phyloP scores from a whole-genome alignment of 1,140 invertebrate genomes.

The Grapholita molesta region DNA sequence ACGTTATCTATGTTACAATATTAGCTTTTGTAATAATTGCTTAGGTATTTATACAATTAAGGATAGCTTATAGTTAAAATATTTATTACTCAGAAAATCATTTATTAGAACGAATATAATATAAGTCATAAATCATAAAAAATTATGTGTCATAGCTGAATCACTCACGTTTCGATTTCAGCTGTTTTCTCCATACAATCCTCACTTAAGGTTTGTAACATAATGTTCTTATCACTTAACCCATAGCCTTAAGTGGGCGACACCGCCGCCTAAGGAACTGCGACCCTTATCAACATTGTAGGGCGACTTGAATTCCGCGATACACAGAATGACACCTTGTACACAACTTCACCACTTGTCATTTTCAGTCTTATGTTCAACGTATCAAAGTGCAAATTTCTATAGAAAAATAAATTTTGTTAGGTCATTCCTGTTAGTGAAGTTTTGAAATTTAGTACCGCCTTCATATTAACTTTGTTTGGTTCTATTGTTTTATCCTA shows the following conservation, averaged over 20 bases:
- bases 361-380: slow-evolving; percentile 23
- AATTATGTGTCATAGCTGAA: too few species aligned
- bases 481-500: slow-evolving; percentile 54
- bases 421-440: slow-evolving; percentile 20
- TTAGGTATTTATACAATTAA: too few species aligned
- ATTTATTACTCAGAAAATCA: too few species aligned
- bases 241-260: slow-evolving; percentile 29
- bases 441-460: slow-evolving; percentile 50
- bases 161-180: too few species aligned
- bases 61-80: too few species aligned
- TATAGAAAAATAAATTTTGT: neutral
- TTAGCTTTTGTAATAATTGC: too few species aligned
- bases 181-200: too few species aligned
- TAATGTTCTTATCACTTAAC: slow-evolving; percentile 22
- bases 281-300: slow-evolving; percentile 67
- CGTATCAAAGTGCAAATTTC: slow-evolving; percentile 14
- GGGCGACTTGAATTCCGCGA: slow-evolving; percentile 48
- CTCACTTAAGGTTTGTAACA: too few species aligned
- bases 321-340: slow-evolving; percentile 50
- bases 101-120: too few species aligned
- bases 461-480: slow-evolving; percentile 52
- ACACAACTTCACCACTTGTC: neutral
- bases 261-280: slow-evolving; percentile 51
- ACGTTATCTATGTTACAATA: too few species aligned
- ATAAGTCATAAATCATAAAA: too few species aligned